Evolutionary conservation across 1,140 invertebrate species (phyloP).

Genomic region (Coenobita brevimanus): DNA sequence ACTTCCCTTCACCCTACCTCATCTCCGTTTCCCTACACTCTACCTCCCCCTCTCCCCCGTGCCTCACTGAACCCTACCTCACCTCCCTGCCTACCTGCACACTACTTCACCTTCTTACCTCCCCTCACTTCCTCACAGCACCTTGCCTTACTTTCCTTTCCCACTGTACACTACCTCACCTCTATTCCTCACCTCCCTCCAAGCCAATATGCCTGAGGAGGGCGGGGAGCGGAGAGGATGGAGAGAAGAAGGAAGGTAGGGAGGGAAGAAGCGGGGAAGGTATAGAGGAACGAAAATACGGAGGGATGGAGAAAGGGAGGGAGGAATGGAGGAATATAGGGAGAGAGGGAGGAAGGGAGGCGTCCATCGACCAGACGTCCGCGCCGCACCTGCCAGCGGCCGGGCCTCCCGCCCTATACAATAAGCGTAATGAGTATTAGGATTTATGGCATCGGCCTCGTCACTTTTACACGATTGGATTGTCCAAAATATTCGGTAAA

Average conservation of each 20-base stretch:
- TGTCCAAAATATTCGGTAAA: slow-evolving; percentile 42
- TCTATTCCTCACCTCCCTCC: not conserved
- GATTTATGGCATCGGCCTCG: slow-evolving; percentile 53
- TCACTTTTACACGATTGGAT: slow-evolving; percentile 60
- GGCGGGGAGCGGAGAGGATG: not conserved
- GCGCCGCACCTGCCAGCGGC: slow-evolving; percentile 1
- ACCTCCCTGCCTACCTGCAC: too few species aligned
- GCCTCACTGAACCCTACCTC: too few species aligned
- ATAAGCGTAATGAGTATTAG: slow-evolving; percentile 60
- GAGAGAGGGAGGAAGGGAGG: not conserved
- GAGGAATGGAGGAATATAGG: not conserved
- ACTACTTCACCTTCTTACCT: too few species aligned
- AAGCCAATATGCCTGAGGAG: too few species aligned
- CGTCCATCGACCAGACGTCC: not conserved
- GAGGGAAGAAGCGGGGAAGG: not conserved
- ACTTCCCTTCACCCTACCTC: too few species aligned
- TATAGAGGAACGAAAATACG: not conserved
- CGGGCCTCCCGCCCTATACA: slow-evolving; percentile 3
- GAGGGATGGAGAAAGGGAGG: too few species aligned
- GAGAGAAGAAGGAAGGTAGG: not conserved
- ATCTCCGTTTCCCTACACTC: too few species aligned
- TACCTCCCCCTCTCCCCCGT: not conserved
- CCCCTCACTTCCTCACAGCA: too few species aligned
- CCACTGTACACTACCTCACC: too few species aligned
- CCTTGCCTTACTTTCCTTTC: too few species aligned